phyloP scores from a whole-genome alignment of 2,888 invertebrate species.

The Noctua fimbriata region DNA sequence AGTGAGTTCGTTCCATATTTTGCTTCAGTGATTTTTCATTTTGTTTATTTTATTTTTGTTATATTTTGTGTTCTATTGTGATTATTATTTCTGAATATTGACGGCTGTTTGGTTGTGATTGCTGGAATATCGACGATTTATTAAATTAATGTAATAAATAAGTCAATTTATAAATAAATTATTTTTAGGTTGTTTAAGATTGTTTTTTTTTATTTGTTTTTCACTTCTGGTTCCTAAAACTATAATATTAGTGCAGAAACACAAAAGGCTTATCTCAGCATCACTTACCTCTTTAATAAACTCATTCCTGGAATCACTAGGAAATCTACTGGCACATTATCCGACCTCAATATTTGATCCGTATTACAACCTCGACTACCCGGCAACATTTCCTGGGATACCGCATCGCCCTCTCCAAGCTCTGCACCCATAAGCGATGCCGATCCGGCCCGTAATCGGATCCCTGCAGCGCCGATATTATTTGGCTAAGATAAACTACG shows the following conservation, averaged over 20 bases:
- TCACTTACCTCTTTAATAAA: not conserved
- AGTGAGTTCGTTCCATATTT: no score
- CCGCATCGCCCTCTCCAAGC: conserved; percentile 38
- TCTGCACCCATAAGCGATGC: conserved; percentile 51
- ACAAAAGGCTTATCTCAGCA: not conserved
- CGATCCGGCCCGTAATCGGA: conserved; percentile 69
- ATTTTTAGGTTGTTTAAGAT: no score
- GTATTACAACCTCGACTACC: conserved; percentile 1
- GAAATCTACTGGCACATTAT: not conserved
- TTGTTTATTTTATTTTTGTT: no score
- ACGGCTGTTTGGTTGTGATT: no score
- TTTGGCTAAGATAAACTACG: conserved; percentile 74
- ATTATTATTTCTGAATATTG: no score
- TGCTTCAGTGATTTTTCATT: no score
- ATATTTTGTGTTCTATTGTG: no score
- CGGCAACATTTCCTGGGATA: conserved; percentile 6
- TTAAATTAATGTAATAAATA: no score
- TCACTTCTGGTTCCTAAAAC: no score
- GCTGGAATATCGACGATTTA: no score
- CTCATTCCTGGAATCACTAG: not conserved
- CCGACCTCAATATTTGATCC: conserved; percentile 19
- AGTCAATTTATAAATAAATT: no score
- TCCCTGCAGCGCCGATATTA: conserved; percentile 70
- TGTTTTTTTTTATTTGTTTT: no score
- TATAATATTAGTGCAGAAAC: not conserved